These are phyloP conservation scores for Montipora efflorescens DNA, from an alignment of 64 coral and sea anemone genomes.

Conservation along the genomic window DNA sequence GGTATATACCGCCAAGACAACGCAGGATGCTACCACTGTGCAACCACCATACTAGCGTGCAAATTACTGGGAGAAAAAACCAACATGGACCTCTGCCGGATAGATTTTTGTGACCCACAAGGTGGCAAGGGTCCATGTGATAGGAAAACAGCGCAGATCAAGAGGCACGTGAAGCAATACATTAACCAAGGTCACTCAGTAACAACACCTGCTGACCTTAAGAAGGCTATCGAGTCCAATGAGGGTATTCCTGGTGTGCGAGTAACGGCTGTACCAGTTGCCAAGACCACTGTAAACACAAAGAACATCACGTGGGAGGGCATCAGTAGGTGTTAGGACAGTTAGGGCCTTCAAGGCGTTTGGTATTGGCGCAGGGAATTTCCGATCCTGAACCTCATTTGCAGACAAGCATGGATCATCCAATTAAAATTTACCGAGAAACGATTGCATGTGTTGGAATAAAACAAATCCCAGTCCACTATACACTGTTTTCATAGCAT, in stretches of 20 bases:
- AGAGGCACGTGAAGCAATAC: conserved; percentile 23
- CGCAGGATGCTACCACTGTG: no score
- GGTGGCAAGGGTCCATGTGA: no score
- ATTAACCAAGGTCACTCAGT: conserved; percentile 59
- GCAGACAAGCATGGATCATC: neutral
- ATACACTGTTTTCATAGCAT: neutral
- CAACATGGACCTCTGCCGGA: no score
- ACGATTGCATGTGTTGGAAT: neutral
- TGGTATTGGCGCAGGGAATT: conserved; percentile 30
- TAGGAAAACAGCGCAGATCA: conserved; percentile 26
- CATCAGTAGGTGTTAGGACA: no score
- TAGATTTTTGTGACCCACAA: no score
- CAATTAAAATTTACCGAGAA: neutral
- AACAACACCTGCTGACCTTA: conserved; percentile 33
- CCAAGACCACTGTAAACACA: no score
- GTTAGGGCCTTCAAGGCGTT: no score
- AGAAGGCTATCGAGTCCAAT: conserved; percentile 40
- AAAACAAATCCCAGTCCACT: neutral
- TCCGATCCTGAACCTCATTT: conserved; percentile 42
- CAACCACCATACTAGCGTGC: no score
- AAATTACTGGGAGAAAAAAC: no score
- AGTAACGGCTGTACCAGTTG: no score
- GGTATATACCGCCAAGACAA: no score
- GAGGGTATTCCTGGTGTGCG: neutral
- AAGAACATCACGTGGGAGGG: no score